A percentile compares a stretch with the other conserved stretches of the same genome.
phyloP scores from a whole-genome alignment of 2,888 invertebrate genomes.

The Aphodius granarius region DNA sequence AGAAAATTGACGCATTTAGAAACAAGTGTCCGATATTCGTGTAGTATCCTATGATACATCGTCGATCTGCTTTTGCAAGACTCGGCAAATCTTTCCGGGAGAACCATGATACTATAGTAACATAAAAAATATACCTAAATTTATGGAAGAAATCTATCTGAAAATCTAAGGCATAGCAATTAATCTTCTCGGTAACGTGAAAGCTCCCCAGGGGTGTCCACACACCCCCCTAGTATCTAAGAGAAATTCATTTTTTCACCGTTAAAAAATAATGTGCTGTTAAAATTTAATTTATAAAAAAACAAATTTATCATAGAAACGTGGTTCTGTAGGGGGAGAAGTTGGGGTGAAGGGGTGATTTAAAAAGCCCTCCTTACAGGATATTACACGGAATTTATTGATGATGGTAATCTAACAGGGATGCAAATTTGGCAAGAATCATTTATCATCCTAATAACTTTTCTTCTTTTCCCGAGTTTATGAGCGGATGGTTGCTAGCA shows the following conservation, averaged over 20 bases:
- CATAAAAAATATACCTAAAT: no score
- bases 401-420: slow-evolving; percentile 30
- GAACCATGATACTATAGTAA: no score
- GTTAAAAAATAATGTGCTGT: slow-evolving; percentile 20
- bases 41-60: no score
- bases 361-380: slow-evolving; percentile 24
- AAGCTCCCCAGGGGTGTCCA: not conserved
- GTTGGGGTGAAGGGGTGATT: not conserved
- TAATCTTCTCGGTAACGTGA: not conserved
- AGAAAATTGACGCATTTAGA: no score
- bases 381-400: slow-evolving; percentile 29
- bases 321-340: no score
- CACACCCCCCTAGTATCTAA: not conserved
- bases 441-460: slow-evolving; percentile 30
- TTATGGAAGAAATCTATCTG: no score
- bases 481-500: not conserved
- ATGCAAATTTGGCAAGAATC: slow-evolving; percentile 30
- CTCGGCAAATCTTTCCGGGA: no score
- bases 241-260: not conserved
- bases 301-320: slow-evolving; percentile 24
- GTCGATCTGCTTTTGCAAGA: no score
- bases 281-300: slow-evolving; percentile 25
- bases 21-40: no score
- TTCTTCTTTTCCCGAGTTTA: slow-evolving; percentile 13
- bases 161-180: not conserved